Evolutionary conservation across 2,113 vertebrate species (phyloP), one percentile per base, ranked within the genome.

Genomic region (Oryzias woworae): DNA sequence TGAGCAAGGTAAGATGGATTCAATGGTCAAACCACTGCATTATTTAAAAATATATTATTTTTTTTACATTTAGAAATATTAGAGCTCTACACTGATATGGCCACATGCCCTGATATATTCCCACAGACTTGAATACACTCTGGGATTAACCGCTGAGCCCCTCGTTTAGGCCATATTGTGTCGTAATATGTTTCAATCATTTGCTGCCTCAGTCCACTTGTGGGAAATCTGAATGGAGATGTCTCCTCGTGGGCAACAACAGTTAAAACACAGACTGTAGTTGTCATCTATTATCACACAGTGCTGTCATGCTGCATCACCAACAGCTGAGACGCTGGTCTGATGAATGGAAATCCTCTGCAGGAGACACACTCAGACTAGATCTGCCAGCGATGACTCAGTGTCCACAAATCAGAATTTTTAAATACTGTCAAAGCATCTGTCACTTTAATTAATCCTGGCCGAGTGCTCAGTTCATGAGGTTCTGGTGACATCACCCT

Each of bases 261-360:
- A 82, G 75, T 85, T 86, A 75, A 73, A 79, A 80, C 72, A 80
- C 81, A 87, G 78, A 73, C 77, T 67, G 58, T 66, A 54, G 62
- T 67, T 84, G 77, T 79, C 76, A 78, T 85, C 75, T 74, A 44
- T 73, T 63, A 78, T 69, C 78, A 80, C 71, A 45, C 62, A 55
- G 22, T 15, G 10, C 47, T 78, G 68, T 71, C 70, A 66, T 45
- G 67, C 64, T 73, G 44, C 53, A n/a, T 51, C 78, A 77, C 36
- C 69, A 49, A 60, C 66, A 4, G 3, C 36, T 5, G 58, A 75
- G 67, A 81, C 61, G 10, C 54, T 31, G 61, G 54, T 74, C 51
- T 74, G 53, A 68, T 58, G 62, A 66, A 56, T 60, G 55, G 41
- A 60, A 60, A 67, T 20, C 26, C 50, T 51, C 53, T 43, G 18